A percentile compares a stretch with the other conserved stretches of the same genome.
phyloP scores from a whole-genome alignment of 2,797 vertebrate genomes.

The Tolypeutes matacus region DNA sequence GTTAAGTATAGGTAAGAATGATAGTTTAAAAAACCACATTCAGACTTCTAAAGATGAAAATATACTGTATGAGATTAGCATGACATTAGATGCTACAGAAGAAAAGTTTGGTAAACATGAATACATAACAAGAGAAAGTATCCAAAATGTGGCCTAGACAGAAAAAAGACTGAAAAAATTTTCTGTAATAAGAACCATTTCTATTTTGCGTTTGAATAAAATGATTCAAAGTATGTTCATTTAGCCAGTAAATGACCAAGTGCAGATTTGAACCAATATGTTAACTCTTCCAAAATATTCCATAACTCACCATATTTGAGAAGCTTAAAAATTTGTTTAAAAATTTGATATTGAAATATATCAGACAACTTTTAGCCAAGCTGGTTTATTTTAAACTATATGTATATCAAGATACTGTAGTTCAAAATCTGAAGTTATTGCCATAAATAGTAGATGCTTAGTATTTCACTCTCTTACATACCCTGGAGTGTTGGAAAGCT shows the following conservation, averaged over 20 bases:
- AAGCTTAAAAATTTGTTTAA: neutral
- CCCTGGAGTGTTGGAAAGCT: neutral
- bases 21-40: neutral
- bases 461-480: neutral
- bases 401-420: neutral
- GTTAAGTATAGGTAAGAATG: neutral
- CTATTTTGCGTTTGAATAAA: neutral
- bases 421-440: neutral
- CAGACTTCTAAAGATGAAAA: neutral
- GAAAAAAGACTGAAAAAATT: neutral
- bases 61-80: neutral
- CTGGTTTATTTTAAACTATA: neutral
- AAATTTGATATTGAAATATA: neutral
- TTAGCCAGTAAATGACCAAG: neutral
- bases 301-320: neutral
- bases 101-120: neutral
- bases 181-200: neutral
- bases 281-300: neutral
- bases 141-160: no score
- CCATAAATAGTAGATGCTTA: neutral
- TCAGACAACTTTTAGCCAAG: neutral
- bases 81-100: no score
- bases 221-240: neutral
- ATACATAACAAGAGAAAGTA: neutral
- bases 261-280: neutral